phyloP scores from a whole-genome alignment of 1,140 invertebrate species.

The Babylonia areolata region DNA sequence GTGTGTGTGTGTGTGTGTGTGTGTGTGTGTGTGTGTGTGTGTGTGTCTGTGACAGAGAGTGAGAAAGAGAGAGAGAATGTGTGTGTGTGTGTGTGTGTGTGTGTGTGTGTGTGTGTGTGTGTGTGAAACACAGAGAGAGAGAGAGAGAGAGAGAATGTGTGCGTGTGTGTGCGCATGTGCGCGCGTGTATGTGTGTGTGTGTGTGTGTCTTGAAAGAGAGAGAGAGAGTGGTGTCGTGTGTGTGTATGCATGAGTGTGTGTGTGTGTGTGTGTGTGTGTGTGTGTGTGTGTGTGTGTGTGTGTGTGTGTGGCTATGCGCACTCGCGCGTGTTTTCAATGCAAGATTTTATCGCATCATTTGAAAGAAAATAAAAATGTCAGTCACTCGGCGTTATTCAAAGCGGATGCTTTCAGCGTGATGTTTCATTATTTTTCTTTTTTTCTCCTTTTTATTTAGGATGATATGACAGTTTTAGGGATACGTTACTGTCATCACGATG shows the following conservation, averaged over 20 bases:
- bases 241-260: neutral
- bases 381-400: neutral
- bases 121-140: neutral
- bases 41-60: too few species aligned
- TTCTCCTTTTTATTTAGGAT: neutral
- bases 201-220: too few species aligned
- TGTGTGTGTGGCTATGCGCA: neutral
- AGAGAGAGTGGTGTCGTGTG: too few species aligned
- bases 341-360: neutral
- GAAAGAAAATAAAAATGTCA: too few species aligned
- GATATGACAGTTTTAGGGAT: neutral
- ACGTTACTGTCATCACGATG: too few species aligned
- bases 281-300: conserved; percentile 13
- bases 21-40: too few species aligned
- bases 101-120: conserved; percentile 12
- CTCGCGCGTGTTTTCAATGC: too few species aligned
- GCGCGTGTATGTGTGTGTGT: conserved; percentile 20
- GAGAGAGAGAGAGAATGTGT: neutral
- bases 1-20: neutral
- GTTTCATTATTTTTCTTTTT: neutral
- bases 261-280: neutral
- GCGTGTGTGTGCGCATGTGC: conserved; percentile 19
- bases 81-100: conserved; percentile 24
- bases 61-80: neutral
- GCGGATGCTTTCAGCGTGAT: neutral